These are phyloP conservation scores for Balanococcus diminutus DNA, from an alignment of 2,888 invertebrate genomes.

Conservation along the genomic window DNA sequence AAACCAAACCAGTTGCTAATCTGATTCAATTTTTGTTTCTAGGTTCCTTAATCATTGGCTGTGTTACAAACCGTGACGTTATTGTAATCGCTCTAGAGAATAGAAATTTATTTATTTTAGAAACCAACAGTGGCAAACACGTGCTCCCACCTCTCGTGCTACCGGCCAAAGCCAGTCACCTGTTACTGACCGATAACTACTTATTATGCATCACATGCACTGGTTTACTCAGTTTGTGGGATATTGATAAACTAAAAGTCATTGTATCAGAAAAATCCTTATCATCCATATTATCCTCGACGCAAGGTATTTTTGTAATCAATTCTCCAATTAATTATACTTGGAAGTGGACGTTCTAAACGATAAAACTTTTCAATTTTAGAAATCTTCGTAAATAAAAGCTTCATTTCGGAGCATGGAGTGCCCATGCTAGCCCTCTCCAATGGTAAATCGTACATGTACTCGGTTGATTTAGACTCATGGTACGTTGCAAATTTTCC, in stretches of 20 bases:
- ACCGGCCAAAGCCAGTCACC: constrained; percentile 64
- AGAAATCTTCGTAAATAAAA: constrained; percentile 67
- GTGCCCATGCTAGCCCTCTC: constrained; percentile 83
- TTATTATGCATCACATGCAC: constrained; percentile 58
- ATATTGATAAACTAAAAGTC: constrained; percentile 82
- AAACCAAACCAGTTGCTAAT: no score
- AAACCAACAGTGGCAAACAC: constrained; percentile 64
- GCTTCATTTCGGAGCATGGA: constrained; percentile 72
- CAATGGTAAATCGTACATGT: constrained; percentile 84
- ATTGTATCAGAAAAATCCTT: constrained; percentile 56
- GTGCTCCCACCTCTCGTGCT: constrained; percentile 67
- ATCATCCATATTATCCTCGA: constrained; percentile 54
- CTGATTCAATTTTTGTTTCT: constrained; percentile 57
- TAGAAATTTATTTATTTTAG: constrained; percentile 70
- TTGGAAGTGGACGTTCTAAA: no score
- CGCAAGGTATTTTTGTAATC: constrained; percentile 53
- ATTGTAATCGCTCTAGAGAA: constrained; percentile 73
- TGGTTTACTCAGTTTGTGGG: constrained; percentile 96
- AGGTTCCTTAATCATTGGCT: constrained; percentile 69
- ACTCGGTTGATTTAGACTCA: constrained; percentile 74
- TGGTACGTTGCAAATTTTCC: constrained; percentile 60
- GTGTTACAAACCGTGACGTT: constrained; percentile 68
- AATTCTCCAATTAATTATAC: no score
- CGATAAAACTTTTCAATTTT: constrained; percentile 56
- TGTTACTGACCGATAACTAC: constrained; percentile 64